A percentile compares a stretch with the other conserved stretches of the same genome.
phyloP scores from a whole-genome alignment of 30 jellyfish, hydroid and myxozoan species.

The Catostylus mosaicus region DNA sequence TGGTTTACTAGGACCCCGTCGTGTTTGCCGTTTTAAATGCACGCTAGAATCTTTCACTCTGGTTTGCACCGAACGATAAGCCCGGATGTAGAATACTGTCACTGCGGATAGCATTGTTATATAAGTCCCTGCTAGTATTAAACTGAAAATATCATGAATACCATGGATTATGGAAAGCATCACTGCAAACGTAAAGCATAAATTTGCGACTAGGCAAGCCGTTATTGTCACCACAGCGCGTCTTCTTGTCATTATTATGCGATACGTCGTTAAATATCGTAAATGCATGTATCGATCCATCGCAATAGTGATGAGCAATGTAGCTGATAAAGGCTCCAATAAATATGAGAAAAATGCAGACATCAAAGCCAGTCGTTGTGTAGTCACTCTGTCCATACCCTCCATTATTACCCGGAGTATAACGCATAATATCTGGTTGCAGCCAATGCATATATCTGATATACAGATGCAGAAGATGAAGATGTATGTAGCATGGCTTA shows the following conservation, averaged over 20 bases:
- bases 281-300: conserved; percentile 36
- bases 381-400: neutral
- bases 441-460: conserved; percentile 39
- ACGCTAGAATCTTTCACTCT: neutral
- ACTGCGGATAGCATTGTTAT: neutral
- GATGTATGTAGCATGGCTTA: conserved; percentile 5
- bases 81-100: neutral
- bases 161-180: neutral
- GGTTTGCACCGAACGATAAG: neutral
- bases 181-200: neutral
- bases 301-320: neutral
- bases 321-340: conserved; percentile 9
- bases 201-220: neutral
- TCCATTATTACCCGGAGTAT: conserved; percentile 13
- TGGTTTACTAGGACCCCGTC: neutral
- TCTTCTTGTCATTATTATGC: conserved; percentile 20
- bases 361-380: conserved; percentile 5
- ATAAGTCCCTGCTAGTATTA: neutral
- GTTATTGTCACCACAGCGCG: neutral
- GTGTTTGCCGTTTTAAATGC: neutral
- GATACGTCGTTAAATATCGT: conserved; percentile 18
- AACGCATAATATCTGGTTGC: conserved; percentile 9
- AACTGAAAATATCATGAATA: neutral
- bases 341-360: conserved; percentile 2
- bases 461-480: conserved; percentile 23